These are phyloP conservation scores for Pseudomyrmex cubaensis DNA, from an alignment of 1,140 invertebrate genomes.

Conservation along the genomic window DNA sequence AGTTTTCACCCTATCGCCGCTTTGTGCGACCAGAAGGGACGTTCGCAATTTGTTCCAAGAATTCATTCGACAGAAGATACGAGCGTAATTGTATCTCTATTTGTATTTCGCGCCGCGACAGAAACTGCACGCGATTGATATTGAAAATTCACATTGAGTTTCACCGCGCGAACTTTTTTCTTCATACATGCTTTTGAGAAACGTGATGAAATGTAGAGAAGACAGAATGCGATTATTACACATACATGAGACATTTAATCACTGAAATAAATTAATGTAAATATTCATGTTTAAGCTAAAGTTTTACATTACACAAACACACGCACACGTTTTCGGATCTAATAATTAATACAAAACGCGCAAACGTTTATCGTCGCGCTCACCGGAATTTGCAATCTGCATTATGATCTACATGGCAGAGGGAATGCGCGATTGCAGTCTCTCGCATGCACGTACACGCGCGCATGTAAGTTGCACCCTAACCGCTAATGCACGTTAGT, in stretches of 20 bases:
- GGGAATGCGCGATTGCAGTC: constrained; percentile 48
- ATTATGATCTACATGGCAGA: constrained; percentile 53
- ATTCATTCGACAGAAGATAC: constrained; percentile 17
- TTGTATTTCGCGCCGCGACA: background rate
- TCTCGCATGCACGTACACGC: constrained; percentile 9
- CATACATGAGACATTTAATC: no score
- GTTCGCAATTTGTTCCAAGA: constrained; percentile 47
- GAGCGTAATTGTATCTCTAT: constrained; percentile 21
- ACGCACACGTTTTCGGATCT: background rate
- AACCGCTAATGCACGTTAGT: constrained; percentile 60
- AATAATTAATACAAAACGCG: constrained; percentile 31
- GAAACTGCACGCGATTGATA: constrained; percentile 8
- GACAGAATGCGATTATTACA: no score
- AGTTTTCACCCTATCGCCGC: constrained; percentile 29
- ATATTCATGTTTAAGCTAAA: background rate
- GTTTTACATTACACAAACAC: background rate
- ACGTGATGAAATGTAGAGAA: background rate
- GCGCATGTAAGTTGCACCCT: constrained; percentile 21
- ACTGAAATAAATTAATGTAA: constrained; percentile 7
- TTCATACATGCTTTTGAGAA: background rate
- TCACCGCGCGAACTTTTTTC: background rate
- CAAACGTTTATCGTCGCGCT: background rate
- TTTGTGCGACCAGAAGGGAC: constrained; percentile 16
- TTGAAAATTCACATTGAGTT: constrained; percentile 42
- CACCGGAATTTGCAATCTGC: constrained; percentile 35